phyloP scores from a whole-genome alignment of 1,140 invertebrate genomes.

The Drosophila guanche region DNA sequence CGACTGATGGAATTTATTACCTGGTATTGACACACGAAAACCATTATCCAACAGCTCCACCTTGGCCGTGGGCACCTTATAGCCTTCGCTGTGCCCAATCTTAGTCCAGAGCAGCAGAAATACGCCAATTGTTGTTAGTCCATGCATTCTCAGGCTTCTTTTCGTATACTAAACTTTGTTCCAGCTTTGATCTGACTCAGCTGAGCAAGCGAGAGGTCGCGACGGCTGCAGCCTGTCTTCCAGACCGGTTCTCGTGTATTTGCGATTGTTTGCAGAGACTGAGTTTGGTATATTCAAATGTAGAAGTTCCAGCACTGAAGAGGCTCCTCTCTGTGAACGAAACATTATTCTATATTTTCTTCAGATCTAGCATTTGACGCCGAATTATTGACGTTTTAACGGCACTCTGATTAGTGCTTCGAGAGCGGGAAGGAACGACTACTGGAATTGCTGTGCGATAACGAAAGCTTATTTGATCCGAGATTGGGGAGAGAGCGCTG shows the following conservation, averaged over 20 bases:
- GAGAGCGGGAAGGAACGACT: neutral
- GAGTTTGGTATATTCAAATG: conserved; percentile 10
- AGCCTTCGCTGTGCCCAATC: conserved; percentile 10
- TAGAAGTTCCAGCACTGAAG: conserved; percentile 10
- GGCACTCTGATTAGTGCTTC: neutral
- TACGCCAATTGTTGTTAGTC: conserved; percentile 22
- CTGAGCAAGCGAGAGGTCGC: conserved; percentile 16
- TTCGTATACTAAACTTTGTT: neutral
- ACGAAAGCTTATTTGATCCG: conserved; percentile 1
- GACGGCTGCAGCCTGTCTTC: neutral
- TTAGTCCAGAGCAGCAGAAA: neutral
- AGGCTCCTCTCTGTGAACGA: conserved; percentile 10
- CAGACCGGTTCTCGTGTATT: conserved; percentile 29
- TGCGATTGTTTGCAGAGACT: conserved; percentile 20
- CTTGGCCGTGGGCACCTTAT: conserved; percentile 54
- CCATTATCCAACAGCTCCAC: conserved; percentile 58
- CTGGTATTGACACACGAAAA: conserved; percentile 72
- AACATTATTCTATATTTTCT: conserved; percentile 9
- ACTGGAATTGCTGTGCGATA: conserved; percentile 24
- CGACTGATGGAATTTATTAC: conserved; percentile 29
- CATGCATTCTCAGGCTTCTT: conserved; percentile 16
- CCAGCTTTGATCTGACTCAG: conserved; percentile 33
- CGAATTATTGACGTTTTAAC: neutral
- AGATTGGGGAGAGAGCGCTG: neutral
- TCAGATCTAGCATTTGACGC: neutral